These are phyloP conservation scores for Peribatodes rhomboidaria DNA, from an alignment of 2,888 invertebrate genomes.

Conservation along the genomic window DNA sequence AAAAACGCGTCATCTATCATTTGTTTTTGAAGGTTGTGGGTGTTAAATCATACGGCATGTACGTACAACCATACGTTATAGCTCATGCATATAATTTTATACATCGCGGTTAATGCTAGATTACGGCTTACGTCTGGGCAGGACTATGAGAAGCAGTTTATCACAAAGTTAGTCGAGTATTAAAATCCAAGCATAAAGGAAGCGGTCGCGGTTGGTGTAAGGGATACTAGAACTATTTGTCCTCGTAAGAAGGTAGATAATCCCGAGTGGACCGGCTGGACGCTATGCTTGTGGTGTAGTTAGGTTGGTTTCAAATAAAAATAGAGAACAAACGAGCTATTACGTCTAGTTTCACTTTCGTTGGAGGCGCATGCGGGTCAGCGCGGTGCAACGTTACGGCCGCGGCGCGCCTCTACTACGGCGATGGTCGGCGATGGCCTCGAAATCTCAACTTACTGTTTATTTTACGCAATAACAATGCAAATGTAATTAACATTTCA, in stretches of 20 bases:
- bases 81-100: slow-evolving; percentile 62
- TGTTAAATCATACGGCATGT: slow-evolving; percentile 60
- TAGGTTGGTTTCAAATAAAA: slow-evolving; percentile 54
- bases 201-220: slow-evolving; percentile 8
- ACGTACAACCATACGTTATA: slow-evolving; percentile 54
- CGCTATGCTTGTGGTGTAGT: slow-evolving; percentile 47
- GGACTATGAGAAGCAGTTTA: slow-evolving; percentile 41
- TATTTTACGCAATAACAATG: slow-evolving; percentile 26
- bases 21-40: slow-evolving; percentile 54
- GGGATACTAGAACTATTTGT: slow-evolving; percentile 13
- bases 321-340: slow-evolving; percentile 64
- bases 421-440: slow-evolving; percentile 19
- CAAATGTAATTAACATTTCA: slow-evolving; percentile 12
- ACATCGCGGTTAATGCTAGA: slow-evolving; percentile 57
- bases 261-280: slow-evolving; percentile 7
- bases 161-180: slow-evolving; percentile 23
- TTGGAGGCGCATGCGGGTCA: slow-evolving; percentile 69
- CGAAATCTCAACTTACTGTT: slow-evolving; percentile 23
- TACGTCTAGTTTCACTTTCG: slow-evolving; percentile 78
- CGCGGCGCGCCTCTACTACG: slow-evolving; percentile 35
- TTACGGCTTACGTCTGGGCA: slow-evolving; percentile 43
- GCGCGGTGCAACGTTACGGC: slow-evolving; percentile 62
- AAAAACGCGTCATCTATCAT: slow-evolving; percentile 55
- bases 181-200: slow-evolving; percentile 28
- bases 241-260: slow-evolving; percentile 17